Evolutionary conservation across 2,888 invertebrate genomes (phyloP).

Genomic region (Lamproptera curius): DNA sequence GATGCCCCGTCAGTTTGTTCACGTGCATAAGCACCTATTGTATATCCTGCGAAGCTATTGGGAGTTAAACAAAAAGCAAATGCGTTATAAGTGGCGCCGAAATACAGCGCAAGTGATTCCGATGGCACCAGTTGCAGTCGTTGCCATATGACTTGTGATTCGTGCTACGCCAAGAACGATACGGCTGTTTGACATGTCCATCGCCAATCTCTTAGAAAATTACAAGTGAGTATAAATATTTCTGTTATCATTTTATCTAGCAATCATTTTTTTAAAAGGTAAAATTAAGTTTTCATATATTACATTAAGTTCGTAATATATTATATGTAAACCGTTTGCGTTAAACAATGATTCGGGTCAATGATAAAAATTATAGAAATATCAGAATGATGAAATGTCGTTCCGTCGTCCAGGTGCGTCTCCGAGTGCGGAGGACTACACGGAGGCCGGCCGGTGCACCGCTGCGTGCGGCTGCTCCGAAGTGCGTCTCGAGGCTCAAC

Average conservation of each 20-base stretch:
- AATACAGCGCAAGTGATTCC: conserved; percentile 82
- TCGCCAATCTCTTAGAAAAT: conserved; percentile 84
- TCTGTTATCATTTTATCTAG: no score
- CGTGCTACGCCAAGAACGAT: conserved; percentile 88
- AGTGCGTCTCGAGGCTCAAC: conserved; percentile 87
- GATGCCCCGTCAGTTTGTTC: conserved; percentile 87
- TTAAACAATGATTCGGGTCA: no score
- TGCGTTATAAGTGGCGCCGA: conserved; percentile 85
- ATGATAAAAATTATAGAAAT: no score
- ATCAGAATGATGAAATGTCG: no score
- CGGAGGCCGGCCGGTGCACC: conserved; percentile 86
- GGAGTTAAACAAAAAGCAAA: conserved; percentile 85
- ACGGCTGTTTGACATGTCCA: conserved; percentile 86
- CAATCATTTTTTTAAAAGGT: no score
- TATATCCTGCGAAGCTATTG: conserved; percentile 84
- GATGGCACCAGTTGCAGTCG: conserved; percentile 82
- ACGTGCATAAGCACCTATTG: conserved; percentile 86
- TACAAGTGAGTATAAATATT: conserved; percentile 52
- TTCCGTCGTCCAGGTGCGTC: conserved; percentile 87
- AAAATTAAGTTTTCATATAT: no score
- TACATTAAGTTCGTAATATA: no score
- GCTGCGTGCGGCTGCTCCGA: conserved; percentile 88
- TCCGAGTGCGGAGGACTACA: conserved; percentile 85
- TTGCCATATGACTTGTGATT: conserved; percentile 88
- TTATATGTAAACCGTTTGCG: no score